These are phyloP conservation scores for Muntiacus muntjak DNA, from an alignment of 2,113 vertebrate genomes.

Conservation along the genomic window DNA sequence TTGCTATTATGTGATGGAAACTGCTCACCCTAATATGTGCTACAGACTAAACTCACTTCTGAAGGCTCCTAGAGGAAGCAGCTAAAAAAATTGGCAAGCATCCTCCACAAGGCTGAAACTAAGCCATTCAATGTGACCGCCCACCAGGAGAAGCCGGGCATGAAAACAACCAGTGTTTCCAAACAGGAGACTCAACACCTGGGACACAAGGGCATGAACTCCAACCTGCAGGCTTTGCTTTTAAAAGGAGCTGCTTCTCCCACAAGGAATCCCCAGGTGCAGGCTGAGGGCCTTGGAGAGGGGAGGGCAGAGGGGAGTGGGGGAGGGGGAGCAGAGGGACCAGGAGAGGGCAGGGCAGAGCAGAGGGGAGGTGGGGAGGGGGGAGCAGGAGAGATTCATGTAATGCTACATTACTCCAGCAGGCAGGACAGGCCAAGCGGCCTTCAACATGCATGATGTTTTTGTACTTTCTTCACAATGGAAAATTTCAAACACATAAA, in stretches of 20 bases:
- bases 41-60: background rate
- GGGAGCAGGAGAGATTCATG: background rate
- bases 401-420: background rate
- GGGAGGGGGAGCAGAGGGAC: background rate
- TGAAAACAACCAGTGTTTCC: background rate
- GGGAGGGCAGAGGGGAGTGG: too few relatives aligned
- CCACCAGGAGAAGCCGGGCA: background rate
- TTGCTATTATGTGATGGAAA: background rate
- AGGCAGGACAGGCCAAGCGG: background rate
- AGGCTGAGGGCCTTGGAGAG: background rate
- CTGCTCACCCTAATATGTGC: background rate
- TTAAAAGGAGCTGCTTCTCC: background rate
- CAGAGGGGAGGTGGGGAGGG: background rate
- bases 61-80: background rate
- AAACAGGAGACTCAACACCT: background rate
- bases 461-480: background rate
- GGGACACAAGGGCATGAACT: background rate
- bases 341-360: rapidly evolving
- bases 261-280: background rate
- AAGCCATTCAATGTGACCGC: background rate
- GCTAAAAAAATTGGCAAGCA: background rate
- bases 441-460: background rate
- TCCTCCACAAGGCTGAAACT: background rate
- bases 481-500: background rate
- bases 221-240: background rate